Base-by-base conservation (phyloP, 2,888 invertebrate species). In the Drosophila pseudotakahashii region DNA sequence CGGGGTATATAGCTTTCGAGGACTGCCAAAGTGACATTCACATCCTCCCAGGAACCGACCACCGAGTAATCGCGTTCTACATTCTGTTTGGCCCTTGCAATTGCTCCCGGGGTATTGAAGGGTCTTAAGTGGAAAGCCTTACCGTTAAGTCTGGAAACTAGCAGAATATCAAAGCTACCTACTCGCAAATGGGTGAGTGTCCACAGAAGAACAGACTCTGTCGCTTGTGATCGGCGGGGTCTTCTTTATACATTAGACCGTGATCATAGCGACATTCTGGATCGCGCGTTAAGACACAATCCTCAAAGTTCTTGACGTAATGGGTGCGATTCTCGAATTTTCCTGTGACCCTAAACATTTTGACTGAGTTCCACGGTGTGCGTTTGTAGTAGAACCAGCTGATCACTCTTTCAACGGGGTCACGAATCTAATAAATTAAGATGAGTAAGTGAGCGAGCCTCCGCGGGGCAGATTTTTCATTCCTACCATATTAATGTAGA, bases 301-400 rank as follows among this genome's bases (percentile, higher is more conserved):
- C 94, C 90, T 96, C 97, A 89, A 96, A 97, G 89, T 96, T 96
- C 94, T 96, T 97, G 88, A 96, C 96, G 48, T 97, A 92, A 96
- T 96, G 97, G 58, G 70, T 37, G 0, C 70, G 47, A 10, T 68
- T 61, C 3, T 54, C 23, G 42, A 88, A 85, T 34, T 66, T 61
- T 36, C 82, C 77, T 6, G 52, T 72, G 1, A 74, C 7, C 9
- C 76, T 60, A 45, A 73, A 87, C 77, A 77, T 83, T 48, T 78
- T 73, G 3, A 85, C 71, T 0, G 77, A 82, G 10, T 67, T 79
- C 97, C 97, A 97, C 0, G 97, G 97, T 0, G 97, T 96, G 55
- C 97, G 93, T n/a, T 96, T 95, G 91, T 97, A 97, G 92, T 97
- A 97, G 91, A 96, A 97, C 97, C 97, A 97, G 6, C 97, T 97